Conservation (phyloP, 1,140 invertebrate genomes). For the Zaprionus kolodkinae region DNA sequence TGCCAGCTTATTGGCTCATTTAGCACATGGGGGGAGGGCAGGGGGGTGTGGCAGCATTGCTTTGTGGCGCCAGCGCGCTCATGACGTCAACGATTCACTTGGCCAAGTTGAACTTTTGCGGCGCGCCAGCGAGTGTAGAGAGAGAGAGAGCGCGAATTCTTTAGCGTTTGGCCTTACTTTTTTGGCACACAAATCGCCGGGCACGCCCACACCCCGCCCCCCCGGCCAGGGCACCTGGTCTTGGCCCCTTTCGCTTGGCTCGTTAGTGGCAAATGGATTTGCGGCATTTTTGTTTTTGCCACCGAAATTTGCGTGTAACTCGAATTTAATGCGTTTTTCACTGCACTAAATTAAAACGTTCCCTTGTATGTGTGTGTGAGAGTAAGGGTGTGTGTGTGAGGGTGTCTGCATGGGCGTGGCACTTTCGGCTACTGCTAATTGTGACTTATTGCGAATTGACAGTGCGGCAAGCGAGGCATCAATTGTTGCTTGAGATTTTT, state of each 20-base stretch:
- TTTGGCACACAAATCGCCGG: constrained; percentile 35
- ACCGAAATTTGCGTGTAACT: constrained; percentile 40
- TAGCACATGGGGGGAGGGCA: constrained; percentile 24
- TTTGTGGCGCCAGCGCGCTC: constrained; percentile 24
- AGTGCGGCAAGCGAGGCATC: constrained; percentile 17
- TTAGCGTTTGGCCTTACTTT: constrained; percentile 20
- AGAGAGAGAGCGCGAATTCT: constrained; percentile 2
- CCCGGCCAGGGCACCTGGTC: neutral
- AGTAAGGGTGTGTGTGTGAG: neutral
- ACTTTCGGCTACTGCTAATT: constrained; percentile 26
- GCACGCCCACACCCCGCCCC: neutral
- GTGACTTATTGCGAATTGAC: constrained; percentile 42
- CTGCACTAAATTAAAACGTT: constrained; percentile 32
- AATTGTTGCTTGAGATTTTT: constrained; percentile 23
- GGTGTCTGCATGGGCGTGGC: constrained; percentile 8
- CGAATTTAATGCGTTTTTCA: constrained; percentile 31
- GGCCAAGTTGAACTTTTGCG: constrained; percentile 48
- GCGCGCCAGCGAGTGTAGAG: constrained; percentile 10
- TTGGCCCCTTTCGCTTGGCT: constrained; percentile 3
- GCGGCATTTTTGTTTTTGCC: constrained; percentile 33
- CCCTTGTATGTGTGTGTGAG: neutral
- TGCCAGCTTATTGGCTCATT: constrained; percentile 56
- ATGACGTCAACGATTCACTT: constrained; percentile 56
- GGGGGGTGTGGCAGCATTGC: neutral
- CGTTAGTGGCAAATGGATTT: constrained; percentile 23